These are phyloP conservation scores for Acrocephalus kingi DNA, from an alignment of 2,113 vertebrate genomes.

Conservation along the genomic window DNA sequence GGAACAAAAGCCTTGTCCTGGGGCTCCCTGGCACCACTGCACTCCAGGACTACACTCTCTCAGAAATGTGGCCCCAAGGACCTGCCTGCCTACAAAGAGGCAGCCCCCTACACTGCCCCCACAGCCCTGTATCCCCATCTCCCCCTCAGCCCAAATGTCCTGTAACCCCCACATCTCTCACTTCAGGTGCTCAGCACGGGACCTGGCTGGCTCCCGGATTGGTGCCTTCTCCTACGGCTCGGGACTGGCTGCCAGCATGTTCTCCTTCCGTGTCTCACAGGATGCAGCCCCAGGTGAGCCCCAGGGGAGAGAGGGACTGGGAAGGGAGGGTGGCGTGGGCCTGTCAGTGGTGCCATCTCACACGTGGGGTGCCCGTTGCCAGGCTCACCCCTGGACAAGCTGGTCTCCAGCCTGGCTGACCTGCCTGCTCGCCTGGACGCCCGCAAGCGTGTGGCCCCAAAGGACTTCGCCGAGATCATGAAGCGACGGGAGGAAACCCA, in stretches of 20 bases:
- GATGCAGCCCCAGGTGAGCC: slow-evolving; percentile 69
- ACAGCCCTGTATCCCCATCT: neutral
- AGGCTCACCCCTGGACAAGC: slow-evolving; percentile 73
- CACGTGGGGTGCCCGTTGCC: rapidly evolving
- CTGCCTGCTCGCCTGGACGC: slow-evolving; percentile 66
- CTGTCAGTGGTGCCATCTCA: neutral
- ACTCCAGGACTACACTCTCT: neutral
- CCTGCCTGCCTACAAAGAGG: neutral
- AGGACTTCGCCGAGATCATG: slow-evolving; percentile 75
- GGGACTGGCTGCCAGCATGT: slow-evolving; percentile 76
- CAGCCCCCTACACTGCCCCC: rapidly evolving
- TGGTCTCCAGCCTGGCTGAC: slow-evolving; percentile 75
- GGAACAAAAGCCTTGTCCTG: neutral
- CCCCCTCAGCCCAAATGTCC: neutral
- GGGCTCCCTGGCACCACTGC: neutral
- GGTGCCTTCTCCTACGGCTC: slow-evolving; percentile 80
- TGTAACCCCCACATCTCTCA: neutral
- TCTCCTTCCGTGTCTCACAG: slow-evolving; percentile 67
- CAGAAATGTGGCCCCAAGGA: neutral
- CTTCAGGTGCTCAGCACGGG: slow-evolving; percentile 61
- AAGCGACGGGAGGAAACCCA: slow-evolving; percentile 72
- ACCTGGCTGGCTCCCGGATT: slow-evolving; percentile 72
- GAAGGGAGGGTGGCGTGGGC: rapidly evolving
- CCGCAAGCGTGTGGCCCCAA: slow-evolving; percentile 63
- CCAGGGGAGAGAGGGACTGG: rapidly evolving